Evolutionary conservation across 2,113 vertebrate genomes (phyloP), one percentile per base, ranked within the genome.

Genomic region (Nymphicus hollandicus): DNA sequence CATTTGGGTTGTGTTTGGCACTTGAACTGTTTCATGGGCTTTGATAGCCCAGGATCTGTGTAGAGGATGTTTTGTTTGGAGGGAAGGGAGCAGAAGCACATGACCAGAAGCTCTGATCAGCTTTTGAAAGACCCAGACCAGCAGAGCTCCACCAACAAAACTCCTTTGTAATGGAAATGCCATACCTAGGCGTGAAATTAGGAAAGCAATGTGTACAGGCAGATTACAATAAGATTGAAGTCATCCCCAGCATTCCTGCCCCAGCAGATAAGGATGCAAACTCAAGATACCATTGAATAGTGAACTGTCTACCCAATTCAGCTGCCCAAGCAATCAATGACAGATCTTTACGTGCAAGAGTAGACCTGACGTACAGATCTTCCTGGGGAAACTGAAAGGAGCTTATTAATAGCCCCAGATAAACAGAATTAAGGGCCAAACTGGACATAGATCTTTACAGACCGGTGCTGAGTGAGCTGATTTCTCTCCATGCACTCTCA

Each of bases 151-250:
- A 61, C 65, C 81, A 87, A 61, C 86, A 89, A 55, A 79, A 76
- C 33, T 37, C 78, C 81, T 96, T 95, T 95, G 91, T 96, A 79
- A 95, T 92, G 94, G 93, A 94, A 95, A 96, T 92, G 70, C 47
- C 52, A 44, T 87, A 94, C 58, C 81, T 94, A 82, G 87, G 86
- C 88, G 76, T 85, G 89, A 92, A 87, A 94, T 92, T 69, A 94
- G 89, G 71, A 61, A 81, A 95, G 84, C 49, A 79, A 27, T 5
- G 52, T 61, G 78, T 44, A 89, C 83, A 44, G 86, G 83, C 29
- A 66, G 77, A 66, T 81, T 84, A 79, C 77, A 63, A 8, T 47
- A 63, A 85, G 89, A 78, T 17, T 68, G 93, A 89, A 95, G n/a
- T 35, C 81, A 69, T 24, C 61, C 63, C 37, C 4, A 1, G 22